Conservation (phyloP, 2,888 invertebrate species). For the Agrotis exclamationis region DNA sequence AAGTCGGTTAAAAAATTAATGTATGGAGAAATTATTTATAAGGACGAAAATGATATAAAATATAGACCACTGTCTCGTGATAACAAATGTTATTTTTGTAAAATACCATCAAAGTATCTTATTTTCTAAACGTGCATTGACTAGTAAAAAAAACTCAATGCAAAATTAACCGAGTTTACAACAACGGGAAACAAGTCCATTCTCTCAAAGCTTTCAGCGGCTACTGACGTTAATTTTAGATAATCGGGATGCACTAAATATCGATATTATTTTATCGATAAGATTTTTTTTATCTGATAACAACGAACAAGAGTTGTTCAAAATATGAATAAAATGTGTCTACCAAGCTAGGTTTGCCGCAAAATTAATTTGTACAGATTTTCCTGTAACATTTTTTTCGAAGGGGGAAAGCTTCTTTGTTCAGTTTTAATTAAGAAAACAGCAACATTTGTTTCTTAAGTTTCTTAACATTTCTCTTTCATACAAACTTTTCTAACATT, state of each 20-base stretch:
- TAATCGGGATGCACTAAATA: conserved; percentile 70
- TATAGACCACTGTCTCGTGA: not conserved
- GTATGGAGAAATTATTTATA: conserved; percentile 12
- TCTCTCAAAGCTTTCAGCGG: conserved; percentile 64
- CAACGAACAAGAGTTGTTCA: not conserved
- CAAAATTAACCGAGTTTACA: conserved; percentile 35
- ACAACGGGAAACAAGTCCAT: conserved; percentile 61
- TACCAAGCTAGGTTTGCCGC: too few species aligned
- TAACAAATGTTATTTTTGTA: not conserved
- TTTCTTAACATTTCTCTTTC: conserved; percentile 13
- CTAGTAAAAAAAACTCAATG: not conserved
- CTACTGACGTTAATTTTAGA: conserved; percentile 81
- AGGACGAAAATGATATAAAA: not conserved
- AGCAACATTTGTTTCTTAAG: conserved; percentile 2
- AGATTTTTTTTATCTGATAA: conserved; percentile 14
- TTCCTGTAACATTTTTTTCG: not conserved
- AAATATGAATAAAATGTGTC: not conserved
- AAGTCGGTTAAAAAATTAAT: too few species aligned
- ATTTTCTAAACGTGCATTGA: too few species aligned
- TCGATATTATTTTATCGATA: conserved; percentile 70
- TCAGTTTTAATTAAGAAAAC: conserved; percentile 7
- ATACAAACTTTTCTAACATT: not conserved
- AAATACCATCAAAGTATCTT: too few species aligned
- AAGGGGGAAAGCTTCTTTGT: not conserved
- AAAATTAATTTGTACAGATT: not conserved